A percentile compares a stretch with the other conserved stretches of the same genome.
These are phyloP conservation scores for Castor canadensis DNA, from an alignment of 2,113 vertebrate species.

Conservation along the genomic window DNA sequence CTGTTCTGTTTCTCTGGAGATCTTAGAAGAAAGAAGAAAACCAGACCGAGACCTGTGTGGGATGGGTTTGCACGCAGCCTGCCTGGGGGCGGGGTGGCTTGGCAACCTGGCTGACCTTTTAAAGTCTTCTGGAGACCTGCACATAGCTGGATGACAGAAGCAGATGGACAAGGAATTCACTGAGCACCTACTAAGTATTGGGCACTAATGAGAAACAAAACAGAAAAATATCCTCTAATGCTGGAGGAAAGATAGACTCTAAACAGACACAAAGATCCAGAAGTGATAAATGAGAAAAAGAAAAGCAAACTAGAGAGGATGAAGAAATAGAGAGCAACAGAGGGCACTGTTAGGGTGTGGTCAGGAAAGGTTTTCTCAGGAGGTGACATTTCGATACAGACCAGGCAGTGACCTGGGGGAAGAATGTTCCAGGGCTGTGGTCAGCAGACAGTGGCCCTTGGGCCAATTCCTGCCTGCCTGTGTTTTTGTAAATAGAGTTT, in stretches of 20 bases:
- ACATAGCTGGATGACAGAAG: background rate
- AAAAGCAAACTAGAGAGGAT: rapidly evolving
- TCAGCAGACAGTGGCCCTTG: background rate
- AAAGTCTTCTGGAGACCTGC: background rate
- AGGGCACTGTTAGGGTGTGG: background rate
- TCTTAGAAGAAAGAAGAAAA: background rate
- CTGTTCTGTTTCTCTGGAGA: background rate
- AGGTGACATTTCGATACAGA: background rate
- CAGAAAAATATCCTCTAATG: background rate
- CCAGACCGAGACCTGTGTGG: background rate
- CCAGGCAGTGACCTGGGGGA: background rate
- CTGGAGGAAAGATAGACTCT: background rate
- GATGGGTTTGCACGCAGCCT: background rate
- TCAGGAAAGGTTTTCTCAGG: background rate
- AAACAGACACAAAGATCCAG: background rate
- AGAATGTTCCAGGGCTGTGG: background rate
- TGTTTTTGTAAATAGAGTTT: background rate
- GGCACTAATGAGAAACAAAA: background rate
- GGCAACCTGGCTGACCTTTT: background rate
- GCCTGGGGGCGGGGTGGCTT: background rate
- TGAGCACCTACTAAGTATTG: background rate
- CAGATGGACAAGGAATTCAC: background rate
- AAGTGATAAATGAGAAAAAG: background rate
- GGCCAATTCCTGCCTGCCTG: background rate
- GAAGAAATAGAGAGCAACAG: background rate